These are phyloP conservation scores for Icerya purchasi DNA, from an alignment of 2,888 invertebrate genomes.

Conservation along the genomic window DNA sequence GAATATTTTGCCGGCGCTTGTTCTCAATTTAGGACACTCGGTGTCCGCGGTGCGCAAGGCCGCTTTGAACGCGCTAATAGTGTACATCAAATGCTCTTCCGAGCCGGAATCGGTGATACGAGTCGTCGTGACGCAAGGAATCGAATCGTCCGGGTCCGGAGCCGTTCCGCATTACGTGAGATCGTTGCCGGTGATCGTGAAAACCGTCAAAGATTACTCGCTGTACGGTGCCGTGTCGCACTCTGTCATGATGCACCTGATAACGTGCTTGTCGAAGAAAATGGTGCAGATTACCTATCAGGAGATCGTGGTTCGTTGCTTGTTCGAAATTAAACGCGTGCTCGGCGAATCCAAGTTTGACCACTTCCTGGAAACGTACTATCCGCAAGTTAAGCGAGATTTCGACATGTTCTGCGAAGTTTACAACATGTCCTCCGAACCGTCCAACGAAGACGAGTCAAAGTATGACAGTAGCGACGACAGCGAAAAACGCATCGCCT, in stretches of 20 bases:
- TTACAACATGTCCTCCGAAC: slow-evolving; percentile 25
- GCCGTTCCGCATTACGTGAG: neutral
- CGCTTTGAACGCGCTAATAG: slow-evolving; percentile 49
- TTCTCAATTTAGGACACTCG: slow-evolving; percentile 55
- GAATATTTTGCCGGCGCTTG: slow-evolving; percentile 38
- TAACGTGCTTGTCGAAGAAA: slow-evolving; percentile 27
- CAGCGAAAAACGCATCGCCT: neutral
- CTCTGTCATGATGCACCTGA: slow-evolving; percentile 23
- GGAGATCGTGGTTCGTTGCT: slow-evolving; percentile 42
- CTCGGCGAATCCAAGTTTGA: slow-evolving; percentile 37
- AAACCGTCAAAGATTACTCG: slow-evolving; percentile 13
- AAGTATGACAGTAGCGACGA: neutral
- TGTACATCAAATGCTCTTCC: slow-evolving; percentile 44
- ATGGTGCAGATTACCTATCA: slow-evolving; percentile 31
- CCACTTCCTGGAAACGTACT: slow-evolving; percentile 27
- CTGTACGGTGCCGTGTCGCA: slow-evolving; percentile 16
- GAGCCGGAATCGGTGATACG: slow-evolving; percentile 43
- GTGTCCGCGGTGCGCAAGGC: slow-evolving; percentile 63
- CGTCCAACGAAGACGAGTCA: slow-evolving; percentile 17
- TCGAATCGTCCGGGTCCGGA: slow-evolving; percentile 31
- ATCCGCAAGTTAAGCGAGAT: slow-evolving; percentile 30
- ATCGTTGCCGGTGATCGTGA: slow-evolving; percentile 18
- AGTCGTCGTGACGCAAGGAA: slow-evolving; percentile 41
- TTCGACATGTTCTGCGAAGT: slow-evolving; percentile 39
- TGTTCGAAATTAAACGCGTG: slow-evolving; percentile 44